Conservation (phyloP, 2,797 vertebrate species). For the Falco columbarius region DNA sequence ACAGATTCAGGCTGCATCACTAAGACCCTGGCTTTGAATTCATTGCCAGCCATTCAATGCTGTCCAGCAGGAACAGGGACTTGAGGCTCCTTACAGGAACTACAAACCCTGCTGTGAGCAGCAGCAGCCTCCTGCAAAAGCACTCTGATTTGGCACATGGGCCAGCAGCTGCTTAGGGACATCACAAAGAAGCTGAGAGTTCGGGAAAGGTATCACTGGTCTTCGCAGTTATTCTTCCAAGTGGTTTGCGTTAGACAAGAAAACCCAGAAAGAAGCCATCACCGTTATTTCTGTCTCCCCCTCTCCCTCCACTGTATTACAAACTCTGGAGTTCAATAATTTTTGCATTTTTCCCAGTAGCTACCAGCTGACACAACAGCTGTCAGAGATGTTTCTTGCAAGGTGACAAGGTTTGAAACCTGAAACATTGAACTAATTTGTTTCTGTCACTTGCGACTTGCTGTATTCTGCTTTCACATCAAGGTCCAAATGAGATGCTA, state of each 20-base stretch:
- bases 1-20: not conserved
- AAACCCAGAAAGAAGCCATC: not conserved
- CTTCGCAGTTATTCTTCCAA: not conserved
- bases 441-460: not conserved
- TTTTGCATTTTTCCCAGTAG: not conserved
- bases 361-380: not conserved
- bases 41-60: not conserved
- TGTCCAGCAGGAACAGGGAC: not conserved
- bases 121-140: not conserved
- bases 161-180: not conserved
- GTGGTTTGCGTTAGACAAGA: not conserved
- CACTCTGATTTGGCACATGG: not conserved
- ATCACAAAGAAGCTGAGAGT: not conserved
- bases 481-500: not conserved
- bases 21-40: not conserved
- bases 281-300: not conserved
- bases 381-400: not conserved
- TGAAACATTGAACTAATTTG: not conserved
- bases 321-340: not conserved
- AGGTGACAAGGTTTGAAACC: not conserved
- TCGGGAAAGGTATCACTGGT: not conserved
- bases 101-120: not conserved
- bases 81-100: not conserved
- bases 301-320: not conserved
- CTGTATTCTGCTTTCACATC: not conserved